Conservation (phyloP, 2,888 invertebrate genomes). For the Tetropium fuscum region DNA sequence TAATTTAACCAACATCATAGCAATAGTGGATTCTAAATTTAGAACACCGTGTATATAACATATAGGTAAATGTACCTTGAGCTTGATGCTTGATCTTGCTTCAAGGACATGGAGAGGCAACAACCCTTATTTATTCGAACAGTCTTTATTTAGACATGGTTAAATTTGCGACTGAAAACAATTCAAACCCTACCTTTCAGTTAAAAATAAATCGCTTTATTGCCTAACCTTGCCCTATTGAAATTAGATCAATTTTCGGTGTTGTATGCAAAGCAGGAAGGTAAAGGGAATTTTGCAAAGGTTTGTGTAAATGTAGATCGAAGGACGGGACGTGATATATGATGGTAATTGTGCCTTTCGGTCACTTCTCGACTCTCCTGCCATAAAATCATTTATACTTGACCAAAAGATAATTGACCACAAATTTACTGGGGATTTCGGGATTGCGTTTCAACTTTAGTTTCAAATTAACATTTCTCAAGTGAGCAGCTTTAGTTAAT, state of each 20-base stretch:
- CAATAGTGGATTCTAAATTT: too few species aligned
- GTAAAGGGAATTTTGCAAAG: conserved; percentile 44
- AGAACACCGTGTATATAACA: too few species aligned
- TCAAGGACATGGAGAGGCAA: conserved; percentile 6
- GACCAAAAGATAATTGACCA: conserved; percentile 66
- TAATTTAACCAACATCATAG: too few species aligned
- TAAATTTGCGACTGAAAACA: conserved; percentile 32
- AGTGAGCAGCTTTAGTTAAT: conserved; percentile 29
- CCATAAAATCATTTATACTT: conserved; percentile 66
- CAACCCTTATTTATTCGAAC: conserved; percentile 13
- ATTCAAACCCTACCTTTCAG: conserved; percentile 36
- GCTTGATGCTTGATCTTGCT: background rate
- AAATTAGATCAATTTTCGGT: conserved; percentile 37
- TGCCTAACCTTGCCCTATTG: conserved; percentile 38
- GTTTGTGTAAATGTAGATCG: conserved; percentile 54
- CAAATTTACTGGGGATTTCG: conserved; percentile 65
- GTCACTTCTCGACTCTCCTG: conserved; percentile 61
- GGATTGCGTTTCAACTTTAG: conserved; percentile 59
- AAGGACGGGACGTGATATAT: conserved; percentile 60
- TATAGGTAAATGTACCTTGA: too few species aligned
- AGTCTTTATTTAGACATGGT: conserved; percentile 16
- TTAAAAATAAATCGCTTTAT: conserved; percentile 51
- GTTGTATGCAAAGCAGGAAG: conserved; percentile 39
- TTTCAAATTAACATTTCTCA: conserved; percentile 54
- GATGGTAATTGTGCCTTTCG: conserved; percentile 62